A percentile compares a stretch with the other conserved stretches of the same genome.
Conservation (phyloP, 2,888 invertebrate species). For the Diadegma fenestrale region DNA sequence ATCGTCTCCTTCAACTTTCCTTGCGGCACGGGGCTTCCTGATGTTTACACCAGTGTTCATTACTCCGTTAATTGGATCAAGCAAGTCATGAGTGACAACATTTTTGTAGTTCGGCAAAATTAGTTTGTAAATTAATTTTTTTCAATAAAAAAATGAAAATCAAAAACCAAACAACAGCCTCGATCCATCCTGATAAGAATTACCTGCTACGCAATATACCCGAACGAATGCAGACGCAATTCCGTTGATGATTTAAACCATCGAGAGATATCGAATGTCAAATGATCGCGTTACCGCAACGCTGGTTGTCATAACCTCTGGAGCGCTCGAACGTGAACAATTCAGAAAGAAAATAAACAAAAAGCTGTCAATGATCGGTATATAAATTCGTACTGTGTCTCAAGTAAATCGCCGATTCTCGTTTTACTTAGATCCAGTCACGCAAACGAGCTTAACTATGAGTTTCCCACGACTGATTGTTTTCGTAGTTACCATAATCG, state of each 20-base stretch:
- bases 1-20: slow-evolving; percentile 6
- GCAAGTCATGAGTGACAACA: neutral
- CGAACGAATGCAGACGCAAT: neutral
- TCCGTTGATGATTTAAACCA: too few relatives aligned
- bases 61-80: neutral
- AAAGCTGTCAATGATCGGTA: neutral
- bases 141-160: neutral
- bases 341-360: neutral
- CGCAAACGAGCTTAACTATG: neutral
- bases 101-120: too few relatives aligned
- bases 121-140: too few relatives aligned
- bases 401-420: neutral
- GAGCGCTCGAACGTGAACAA: neutral
- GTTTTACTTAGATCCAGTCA: neutral
- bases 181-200: neutral
- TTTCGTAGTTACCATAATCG: neutral
- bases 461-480: neutral
- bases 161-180: neutral
- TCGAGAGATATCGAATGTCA: neutral
- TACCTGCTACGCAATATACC: too few relatives aligned
- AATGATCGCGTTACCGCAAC: neutral
- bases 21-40: slow-evolving; percentile 20
- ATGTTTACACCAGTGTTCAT: slow-evolving; percentile 34
- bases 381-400: neutral
- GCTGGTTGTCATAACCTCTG: neutral